These are phyloP conservation scores for Ptilodon capucinus DNA, from an alignment of 2,888 invertebrate genomes.

Conservation along the genomic window DNA sequence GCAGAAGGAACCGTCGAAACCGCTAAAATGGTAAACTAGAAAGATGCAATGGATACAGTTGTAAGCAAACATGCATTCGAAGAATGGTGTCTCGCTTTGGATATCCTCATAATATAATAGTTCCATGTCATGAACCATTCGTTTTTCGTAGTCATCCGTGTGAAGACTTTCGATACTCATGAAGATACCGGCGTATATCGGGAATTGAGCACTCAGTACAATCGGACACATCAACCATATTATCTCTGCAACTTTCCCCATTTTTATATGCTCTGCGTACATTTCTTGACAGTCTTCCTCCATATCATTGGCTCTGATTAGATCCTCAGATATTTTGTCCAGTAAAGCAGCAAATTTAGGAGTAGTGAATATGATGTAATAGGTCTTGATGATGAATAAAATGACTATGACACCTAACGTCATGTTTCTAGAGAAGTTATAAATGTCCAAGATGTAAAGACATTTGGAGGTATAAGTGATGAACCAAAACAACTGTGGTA, in stretches of 20 bases:
- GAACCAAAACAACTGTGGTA: slow-evolving; percentile 55
- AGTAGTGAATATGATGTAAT: slow-evolving; percentile 49
- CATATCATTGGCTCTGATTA: slow-evolving; percentile 51
- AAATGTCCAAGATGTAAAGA: slow-evolving; percentile 44
- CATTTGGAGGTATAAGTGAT: slow-evolving; percentile 48
- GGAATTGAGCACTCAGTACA: slow-evolving; percentile 50
- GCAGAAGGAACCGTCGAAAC: slow-evolving; percentile 65
- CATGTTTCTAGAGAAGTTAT: slow-evolving; percentile 56
- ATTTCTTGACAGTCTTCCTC: slow-evolving; percentile 50
- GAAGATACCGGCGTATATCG: slow-evolving; percentile 48
- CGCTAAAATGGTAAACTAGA: slow-evolving; percentile 51
- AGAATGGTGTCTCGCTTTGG: slow-evolving; percentile 60
- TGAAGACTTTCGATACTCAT: slow-evolving; percentile 52
- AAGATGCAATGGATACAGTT: slow-evolving; percentile 47
- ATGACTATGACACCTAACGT: slow-evolving; percentile 48
- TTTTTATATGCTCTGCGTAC: slow-evolving; percentile 47
- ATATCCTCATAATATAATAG: slow-evolving; percentile 52
- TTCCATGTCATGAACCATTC: slow-evolving; percentile 65
- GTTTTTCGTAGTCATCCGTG: slow-evolving; percentile 44
- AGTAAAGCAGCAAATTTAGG: slow-evolving; percentile 46
- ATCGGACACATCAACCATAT: slow-evolving; percentile 56
- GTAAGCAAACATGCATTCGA: slow-evolving; percentile 56
- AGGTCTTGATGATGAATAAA: slow-evolving; percentile 59
- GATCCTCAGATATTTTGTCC: slow-evolving; percentile 50
- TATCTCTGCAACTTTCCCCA: slow-evolving; percentile 47